Evolutionary conservation across 2,797 vertebrate genomes (phyloP), one percentile per base, ranked within the genome.

Genomic region (Peromyscus aztecus): DNA sequence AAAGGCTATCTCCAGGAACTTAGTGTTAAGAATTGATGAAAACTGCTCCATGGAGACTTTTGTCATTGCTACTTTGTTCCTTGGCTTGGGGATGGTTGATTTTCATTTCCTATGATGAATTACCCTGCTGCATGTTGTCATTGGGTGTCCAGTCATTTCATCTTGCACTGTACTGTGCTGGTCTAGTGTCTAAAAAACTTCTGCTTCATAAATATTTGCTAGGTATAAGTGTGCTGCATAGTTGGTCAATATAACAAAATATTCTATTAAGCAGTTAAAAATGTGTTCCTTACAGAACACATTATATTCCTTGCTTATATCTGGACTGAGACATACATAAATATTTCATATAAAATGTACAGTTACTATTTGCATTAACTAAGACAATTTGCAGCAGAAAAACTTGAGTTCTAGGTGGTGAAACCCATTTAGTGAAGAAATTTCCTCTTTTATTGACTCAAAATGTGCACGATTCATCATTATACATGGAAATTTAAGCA

Each of bases 401-500:
- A 91, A 24, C 12, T 65, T 13, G 65, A 82, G 21, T 86, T 90
- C 16, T 90, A 87, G 57, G 31, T 93, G 19, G 7, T 82, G 31
- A 40, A 82, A 73, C 6, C 17, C 59, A 78, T 89, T 97, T 96
- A 19, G 27, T 80, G 40, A 71, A 90, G 40, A 1, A 46, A 0
- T 55, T 81, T 89, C 59, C 9, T 91, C 0, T 14, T 90, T 95
- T 92, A 91, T 85, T 96, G 27, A 89, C 34, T 71, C 80, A 40
- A 43, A 92, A 34, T 27, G 91, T 80, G 27, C 17, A 40, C 6
- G 31, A 95, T 96, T 97, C 12, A 84, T 91, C 76, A 43, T 82
- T 2, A 1, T 80, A 71, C 0, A 43, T 52, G 80, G 89, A 90
- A 93, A 89, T 6, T 88, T 88, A 52, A 13, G 31, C 6, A 86